Evolutionary conservation across 2,113 vertebrate species (phyloP).

Genomic region (Collichthys lucidus): DNA sequence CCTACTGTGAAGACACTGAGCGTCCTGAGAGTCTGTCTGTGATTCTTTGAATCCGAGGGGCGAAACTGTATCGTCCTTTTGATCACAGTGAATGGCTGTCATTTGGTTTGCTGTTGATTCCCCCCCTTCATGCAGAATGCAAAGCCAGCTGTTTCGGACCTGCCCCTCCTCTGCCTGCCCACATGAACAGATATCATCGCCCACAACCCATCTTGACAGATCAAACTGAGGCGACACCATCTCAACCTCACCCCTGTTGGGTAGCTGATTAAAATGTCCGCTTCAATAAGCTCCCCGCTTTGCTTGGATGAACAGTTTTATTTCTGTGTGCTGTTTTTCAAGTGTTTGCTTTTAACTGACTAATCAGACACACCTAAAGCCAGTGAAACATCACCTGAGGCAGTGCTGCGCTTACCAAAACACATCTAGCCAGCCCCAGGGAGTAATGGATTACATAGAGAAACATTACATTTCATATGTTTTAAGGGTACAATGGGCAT

Average conservation of each 20-base stretch:
- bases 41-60: slow-evolving; percentile 31
- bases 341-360: slow-evolving; percentile 57
- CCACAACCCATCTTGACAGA: slow-evolving; percentile 54
- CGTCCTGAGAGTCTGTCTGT: slow-evolving; percentile 38
- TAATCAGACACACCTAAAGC: slow-evolving; percentile 55
- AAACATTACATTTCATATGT: background rate
- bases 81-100: slow-evolving; percentile 64
- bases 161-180: slow-evolving; percentile 45
- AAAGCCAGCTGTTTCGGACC: slow-evolving; percentile 67
- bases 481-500: background rate
- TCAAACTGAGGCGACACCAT: slow-evolving; percentile 61
- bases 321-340: slow-evolving; percentile 54
- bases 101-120: slow-evolving; percentile 51
- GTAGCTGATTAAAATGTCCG: slow-evolving; percentile 76
- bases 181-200: slow-evolving; percentile 35
- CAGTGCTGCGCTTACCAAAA: background rate
- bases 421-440: slow-evolving; percentile 17
- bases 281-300: slow-evolving; percentile 66
- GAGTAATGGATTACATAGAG: slow-evolving; percentile 30
- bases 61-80: slow-evolving; percentile 55
- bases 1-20: slow-evolving; percentile 28
- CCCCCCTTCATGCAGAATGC: slow-evolving; percentile 65
- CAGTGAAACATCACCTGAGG: slow-evolving; percentile 33
- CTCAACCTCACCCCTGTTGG: slow-evolving; percentile 69
- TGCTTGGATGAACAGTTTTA: slow-evolving; percentile 68